phyloP scores from a whole-genome alignment of 1,140 invertebrate species.

The Drosophila ohnishii region DNA sequence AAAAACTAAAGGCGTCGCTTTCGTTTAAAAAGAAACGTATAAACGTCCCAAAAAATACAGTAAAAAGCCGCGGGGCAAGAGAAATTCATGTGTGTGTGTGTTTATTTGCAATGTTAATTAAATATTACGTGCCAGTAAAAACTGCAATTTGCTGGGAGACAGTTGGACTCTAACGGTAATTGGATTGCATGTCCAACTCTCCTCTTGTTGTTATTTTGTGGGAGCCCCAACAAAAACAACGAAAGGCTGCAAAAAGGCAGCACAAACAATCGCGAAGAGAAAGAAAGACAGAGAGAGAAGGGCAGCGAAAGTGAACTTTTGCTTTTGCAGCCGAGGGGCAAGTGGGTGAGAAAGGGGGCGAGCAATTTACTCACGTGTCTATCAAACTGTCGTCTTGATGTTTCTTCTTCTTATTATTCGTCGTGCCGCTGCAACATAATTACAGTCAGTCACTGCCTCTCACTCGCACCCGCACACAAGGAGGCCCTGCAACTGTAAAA shows the following conservation, averaged over 20 bases:
- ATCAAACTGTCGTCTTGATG: slow-evolving; percentile 51
- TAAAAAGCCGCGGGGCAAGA: slow-evolving; percentile 45
- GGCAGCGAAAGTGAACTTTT: slow-evolving; percentile 77
- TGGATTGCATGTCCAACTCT: slow-evolving; percentile 72
- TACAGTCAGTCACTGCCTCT: slow-evolving; percentile 33
- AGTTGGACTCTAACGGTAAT: slow-evolving; percentile 69
- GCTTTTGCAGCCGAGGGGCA: slow-evolving; percentile 50
- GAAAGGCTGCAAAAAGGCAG: slow-evolving; percentile 7
- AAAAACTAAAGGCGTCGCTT: slow-evolving; percentile 76
- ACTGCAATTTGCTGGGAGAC: slow-evolving; percentile 64
- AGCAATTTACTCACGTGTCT: slow-evolving; percentile 78
- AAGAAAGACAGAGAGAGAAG: slow-evolving; percentile 23
- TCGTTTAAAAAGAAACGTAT: slow-evolving; percentile 68
- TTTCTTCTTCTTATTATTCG: slow-evolving; percentile 16
- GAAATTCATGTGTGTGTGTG: slow-evolving; percentile 47
- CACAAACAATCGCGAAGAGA: slow-evolving; percentile 25
- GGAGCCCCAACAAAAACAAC: slow-evolving; percentile 37
- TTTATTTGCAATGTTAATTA: slow-evolving; percentile 70
- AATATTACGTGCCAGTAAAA: slow-evolving; percentile 74
- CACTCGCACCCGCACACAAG: slow-evolving; percentile 31
- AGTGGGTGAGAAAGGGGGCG: slow-evolving; percentile 13
- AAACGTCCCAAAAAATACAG: slow-evolving; percentile 21
- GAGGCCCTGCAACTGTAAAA: slow-evolving; percentile 52
- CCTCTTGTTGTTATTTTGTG: slow-evolving; percentile 58
- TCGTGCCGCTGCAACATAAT: slow-evolving; percentile 62